Base-by-base conservation (phyloP, 92 coral and sea anemone species). In the Porites rus region DNA sequence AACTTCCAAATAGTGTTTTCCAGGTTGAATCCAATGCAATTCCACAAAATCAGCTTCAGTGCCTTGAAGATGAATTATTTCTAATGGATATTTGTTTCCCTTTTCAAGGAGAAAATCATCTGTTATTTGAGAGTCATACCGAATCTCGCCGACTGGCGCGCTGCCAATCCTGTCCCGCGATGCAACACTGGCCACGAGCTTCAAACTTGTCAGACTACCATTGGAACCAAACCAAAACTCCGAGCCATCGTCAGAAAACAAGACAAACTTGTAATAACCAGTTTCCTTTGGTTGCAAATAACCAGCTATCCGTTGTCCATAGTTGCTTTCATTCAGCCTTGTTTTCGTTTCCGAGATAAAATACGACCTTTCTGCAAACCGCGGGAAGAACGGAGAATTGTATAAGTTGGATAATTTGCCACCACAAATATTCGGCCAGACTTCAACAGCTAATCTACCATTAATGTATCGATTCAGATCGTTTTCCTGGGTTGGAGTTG, bases 11-110 rank as follows among this genome's bases (percentile, higher is more conserved):
- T 74, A 62, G 11, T 81, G 83, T 46, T 79, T 77, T 5, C 96
- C 98, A 16, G 98, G 98, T 10, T 24, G 87, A 28, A 94, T 78
- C 98, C 98, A 94, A 9, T 46, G 82, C n/a, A 94, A 51, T 59
- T 93, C 94, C 19, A 94, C 92, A 76, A 90, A 84, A 67, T 79
- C 91, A 6, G 81, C 54, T 4, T 79, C 86, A 6, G 69, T 65
- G 7, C 88, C 82, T 71, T 92, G 95, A 58, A 84, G 77, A 75
- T 94, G 94, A 20, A 94, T 65, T n/a, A 94, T 79, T 88, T 94
- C 96, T 19, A 94, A 18, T 16, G 87, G 87, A 53, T 92, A 90
- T 18, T 65, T 71, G 8, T 53, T 59, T 11, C 82, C 93, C 52
- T 65, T 72, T 70, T 82, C 88, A 38, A 94, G 78, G 54, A 88